Percentiles rank a stretch among this genome's conserved stretches.
Evolutionary conservation across 2,888 invertebrate species (phyloP).

Genomic region (Esperia sulphurella): DNA sequence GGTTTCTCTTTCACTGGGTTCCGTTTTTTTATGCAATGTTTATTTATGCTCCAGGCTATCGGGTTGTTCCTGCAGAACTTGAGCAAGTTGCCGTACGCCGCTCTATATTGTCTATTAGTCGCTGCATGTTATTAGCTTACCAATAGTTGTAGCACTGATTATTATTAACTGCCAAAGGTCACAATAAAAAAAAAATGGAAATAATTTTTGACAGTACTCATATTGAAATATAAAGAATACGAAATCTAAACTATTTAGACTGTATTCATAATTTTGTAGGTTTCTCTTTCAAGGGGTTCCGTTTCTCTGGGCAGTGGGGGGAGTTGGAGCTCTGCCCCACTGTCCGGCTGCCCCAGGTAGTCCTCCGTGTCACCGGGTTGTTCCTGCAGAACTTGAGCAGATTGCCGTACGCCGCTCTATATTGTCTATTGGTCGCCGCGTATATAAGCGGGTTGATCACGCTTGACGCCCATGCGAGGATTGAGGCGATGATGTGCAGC

Average conservation of each 20-base stretch:
- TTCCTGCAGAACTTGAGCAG: constrained; percentile 67
- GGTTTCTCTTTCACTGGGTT: too few relatives aligned
- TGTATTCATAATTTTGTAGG: constrained; percentile 64
- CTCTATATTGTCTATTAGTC: constrained; percentile 89
- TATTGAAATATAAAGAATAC: too few relatives aligned
- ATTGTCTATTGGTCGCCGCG: constrained; percentile 92
- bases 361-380: constrained; percentile 51
- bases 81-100: constrained; percentile 79
- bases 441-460: constrained; percentile 95
- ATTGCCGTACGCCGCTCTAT: constrained; percentile 81
- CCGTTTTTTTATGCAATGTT: too few relatives aligned
- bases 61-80: constrained; percentile 62
- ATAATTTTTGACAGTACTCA: too few relatives aligned
- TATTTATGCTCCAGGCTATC: too few relatives aligned
- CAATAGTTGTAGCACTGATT: too few relatives aligned
- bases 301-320: constrained; percentile 61
- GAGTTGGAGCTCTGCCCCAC: constrained; percentile 71
- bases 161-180: too few relatives aligned
- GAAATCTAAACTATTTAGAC: too few relatives aligned
- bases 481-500: constrained; percentile 90
- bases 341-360: constrained; percentile 70
- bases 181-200: too few relatives aligned
- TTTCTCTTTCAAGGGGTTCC: constrained; percentile 53
- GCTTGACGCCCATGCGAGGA: constrained; percentile 93
- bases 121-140: too few relatives aligned